These are phyloP conservation scores for Drosophila prolongata DNA, from an alignment of 2,888 invertebrate species.

Conservation along the genomic window DNA sequence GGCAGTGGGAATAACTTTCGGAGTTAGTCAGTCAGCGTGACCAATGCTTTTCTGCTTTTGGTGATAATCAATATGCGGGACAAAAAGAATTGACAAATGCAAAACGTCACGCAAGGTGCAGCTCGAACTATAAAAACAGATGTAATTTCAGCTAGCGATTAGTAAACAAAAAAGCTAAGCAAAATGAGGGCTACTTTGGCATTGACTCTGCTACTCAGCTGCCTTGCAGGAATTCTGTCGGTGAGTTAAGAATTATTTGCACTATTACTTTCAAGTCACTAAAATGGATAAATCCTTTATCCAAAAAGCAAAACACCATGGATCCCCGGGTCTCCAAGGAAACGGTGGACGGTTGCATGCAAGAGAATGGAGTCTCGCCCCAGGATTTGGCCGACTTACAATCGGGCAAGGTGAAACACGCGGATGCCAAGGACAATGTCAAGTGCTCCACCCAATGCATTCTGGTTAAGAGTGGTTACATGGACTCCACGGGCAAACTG, in stretches of 20 bases:
- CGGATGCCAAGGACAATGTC: conserved; percentile 51
- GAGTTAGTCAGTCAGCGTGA: conserved; percentile 24
- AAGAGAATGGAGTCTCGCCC: conserved; percentile 43
- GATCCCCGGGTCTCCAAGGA: not conserved
- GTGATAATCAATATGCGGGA: conserved; percentile 35
- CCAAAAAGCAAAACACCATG: not conserved
- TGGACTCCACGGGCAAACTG: conserved; percentile 47
- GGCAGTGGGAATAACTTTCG: conserved; percentile 19
- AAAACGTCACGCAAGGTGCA: conserved; percentile 19
- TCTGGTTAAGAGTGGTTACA: conserved; percentile 49
- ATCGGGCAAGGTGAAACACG: conserved; percentile 40
- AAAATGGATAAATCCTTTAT: not conserved
- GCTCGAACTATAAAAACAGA: conserved; percentile 28
- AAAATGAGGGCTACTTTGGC: conserved; percentile 54
- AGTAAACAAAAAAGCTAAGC: conserved; percentile 20
- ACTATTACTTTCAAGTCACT: not conserved
- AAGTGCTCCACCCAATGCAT: conserved; percentile 56
- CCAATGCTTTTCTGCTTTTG: conserved; percentile 19
- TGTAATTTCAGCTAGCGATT: conserved; percentile 16
- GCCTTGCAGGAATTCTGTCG: conserved; percentile 41
- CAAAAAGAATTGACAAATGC: conserved; percentile 25
- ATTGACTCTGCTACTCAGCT: conserved; percentile 48
- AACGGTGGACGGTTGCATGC: conserved; percentile 34
- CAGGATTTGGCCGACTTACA: conserved; percentile 48
- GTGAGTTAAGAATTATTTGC: conserved; percentile 21